Evolutionary conservation across 2,888 invertebrate species (phyloP), one percentile per base, ranked within the genome.

Genomic region (Lycocerus yunnanus): DNA sequence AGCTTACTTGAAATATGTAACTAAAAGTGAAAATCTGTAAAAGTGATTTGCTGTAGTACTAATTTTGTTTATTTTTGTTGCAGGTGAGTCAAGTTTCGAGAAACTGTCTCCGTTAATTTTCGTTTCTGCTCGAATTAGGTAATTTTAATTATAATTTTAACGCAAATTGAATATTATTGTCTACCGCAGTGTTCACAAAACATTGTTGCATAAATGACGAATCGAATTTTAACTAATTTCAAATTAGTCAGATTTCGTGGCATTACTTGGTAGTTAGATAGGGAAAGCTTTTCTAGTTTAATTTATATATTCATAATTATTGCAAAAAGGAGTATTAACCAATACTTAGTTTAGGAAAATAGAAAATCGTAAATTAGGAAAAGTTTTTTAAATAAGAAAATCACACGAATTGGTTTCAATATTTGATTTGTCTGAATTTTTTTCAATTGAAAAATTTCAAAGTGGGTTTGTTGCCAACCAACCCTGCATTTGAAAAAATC

Each of bases 31-130:
- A 43, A 43, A n/a, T 43, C n/a, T n/a, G n/a, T n/a, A n/a, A n/a
- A n/a, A n/a, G n/a, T n/a, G n/a, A n/a, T n/a, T n/a, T n/a, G n/a
- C n/a, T n/a, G n/a, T n/a, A n/a, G n/a, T 6, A n/a, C n/a, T 63
- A 63, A 18, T 63, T 63, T 63, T 63, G 8, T 63, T 63, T 63
- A n/a, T 63, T 63, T 63, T 63, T 63, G 61, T 63, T 63, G 61
- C 61, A 63, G 61, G 61, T 63, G 61, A 63, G 61, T 63, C 61
- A 63, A 63, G 16, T 63, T 60, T 20, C 20, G 61, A 18, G 61
- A n/a, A 63, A 16, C 20, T 63, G 43, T 43, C 43, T 43, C 43
- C 43, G n/a, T 43, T 43, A 43, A 43, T 43, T 43, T 43, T 43
- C n/a, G n/a, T 43, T 43, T 43, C 43, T 43, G 43, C 43, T 43